These are phyloP conservation scores for Paraescarpia echinospica DNA, from an alignment of 1,140 invertebrate species.

Conservation along the genomic window DNA sequence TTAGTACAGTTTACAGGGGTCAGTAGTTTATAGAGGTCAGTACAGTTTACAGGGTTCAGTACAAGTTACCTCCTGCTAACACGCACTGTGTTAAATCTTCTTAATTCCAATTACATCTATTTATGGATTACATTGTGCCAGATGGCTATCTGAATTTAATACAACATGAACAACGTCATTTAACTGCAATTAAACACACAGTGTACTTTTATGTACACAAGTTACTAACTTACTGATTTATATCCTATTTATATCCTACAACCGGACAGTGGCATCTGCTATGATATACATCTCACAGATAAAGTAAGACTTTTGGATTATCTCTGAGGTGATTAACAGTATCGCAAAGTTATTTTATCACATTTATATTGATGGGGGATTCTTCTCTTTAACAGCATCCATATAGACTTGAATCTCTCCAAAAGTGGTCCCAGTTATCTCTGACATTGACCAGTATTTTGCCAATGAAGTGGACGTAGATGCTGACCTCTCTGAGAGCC, in stretches of 20 bases:
- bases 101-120: too few relatives aligned
- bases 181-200: too few relatives aligned
- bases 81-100: too few relatives aligned
- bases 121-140: too few relatives aligned
- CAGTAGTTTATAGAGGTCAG: too few relatives aligned
- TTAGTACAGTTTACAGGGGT: too few relatives aligned
- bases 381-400: neutral
- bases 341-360: neutral
- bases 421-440: neutral
- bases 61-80: too few relatives aligned
- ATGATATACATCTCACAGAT: neutral
- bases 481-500: slow-evolving; percentile 74
- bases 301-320: neutral
- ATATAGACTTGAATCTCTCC: neutral
- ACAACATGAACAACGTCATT: too few relatives aligned
- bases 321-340: neutral
- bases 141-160: too few relatives aligned
- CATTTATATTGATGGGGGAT: neutral
- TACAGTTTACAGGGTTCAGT: too few relatives aligned
- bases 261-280: neutral
- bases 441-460: neutral
- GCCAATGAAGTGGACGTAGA: neutral
- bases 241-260: too few relatives aligned
- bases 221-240: slow-evolving; percentile 22
- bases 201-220: slow-evolving; percentile 20